These are phyloP conservation scores for Tubulanus polymorphus DNA, from an alignment of 2,888 invertebrate genomes.

Conservation along the genomic window DNA sequence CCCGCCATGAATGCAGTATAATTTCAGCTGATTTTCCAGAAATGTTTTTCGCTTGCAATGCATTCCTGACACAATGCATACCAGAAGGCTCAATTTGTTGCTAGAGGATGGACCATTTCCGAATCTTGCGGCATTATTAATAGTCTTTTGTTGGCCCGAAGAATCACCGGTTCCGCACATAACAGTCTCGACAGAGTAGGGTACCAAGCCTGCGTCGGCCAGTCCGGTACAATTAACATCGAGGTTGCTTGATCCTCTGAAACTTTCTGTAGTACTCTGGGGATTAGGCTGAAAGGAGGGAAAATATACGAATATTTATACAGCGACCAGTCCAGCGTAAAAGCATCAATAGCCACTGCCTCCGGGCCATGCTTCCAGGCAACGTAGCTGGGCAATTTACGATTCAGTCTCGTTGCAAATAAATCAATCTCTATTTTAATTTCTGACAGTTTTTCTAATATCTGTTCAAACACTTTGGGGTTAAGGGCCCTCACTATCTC, in stretches of 20 bases:
- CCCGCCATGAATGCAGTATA: slow-evolving; percentile 1
- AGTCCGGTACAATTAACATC: background rate
- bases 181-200: no score
- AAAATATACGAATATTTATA: slow-evolving; percentile 3
- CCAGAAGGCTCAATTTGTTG: background rate
- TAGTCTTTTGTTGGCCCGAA: no score
- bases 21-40: background rate
- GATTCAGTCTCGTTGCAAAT: background rate
- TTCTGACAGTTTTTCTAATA: background rate
- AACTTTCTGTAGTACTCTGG: slow-evolving; percentile 2
- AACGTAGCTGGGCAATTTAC: background rate
- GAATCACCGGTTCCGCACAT: no score
- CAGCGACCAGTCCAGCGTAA: background rate
- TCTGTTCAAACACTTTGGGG: background rate
- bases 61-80: background rate
- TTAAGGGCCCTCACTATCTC: background rate
- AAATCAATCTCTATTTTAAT: background rate
- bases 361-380: background rate
- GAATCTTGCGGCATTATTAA: background rate
- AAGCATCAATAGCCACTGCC: background rate
- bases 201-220: slow-evolving; percentile 5
- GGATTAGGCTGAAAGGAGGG: slow-evolving; percentile 16
- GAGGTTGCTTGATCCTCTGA: background rate
- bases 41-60: slow-evolving; percentile 1
- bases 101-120: background rate